Base-by-base conservation (phyloP, 2,113 vertebrate species). In the Miniopterus natalensis region DNA sequence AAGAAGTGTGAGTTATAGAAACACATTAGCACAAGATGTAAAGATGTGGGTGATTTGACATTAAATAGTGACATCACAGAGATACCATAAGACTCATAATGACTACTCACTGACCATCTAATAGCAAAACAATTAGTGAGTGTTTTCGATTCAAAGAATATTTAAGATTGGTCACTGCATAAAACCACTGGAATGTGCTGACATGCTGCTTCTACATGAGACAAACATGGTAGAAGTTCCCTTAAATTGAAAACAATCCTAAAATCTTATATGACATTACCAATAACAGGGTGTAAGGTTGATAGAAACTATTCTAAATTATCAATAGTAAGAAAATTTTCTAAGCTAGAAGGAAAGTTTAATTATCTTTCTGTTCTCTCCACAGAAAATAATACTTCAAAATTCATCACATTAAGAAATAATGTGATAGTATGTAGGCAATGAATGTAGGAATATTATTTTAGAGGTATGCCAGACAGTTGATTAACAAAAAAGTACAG, bases 161-260 rank as follows among this genome's bases (percentile, higher is more conserved):
- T 65, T 42, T 61, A 88, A 94, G 55, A 49, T 53, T 65, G 55
- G 66, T 57, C 25, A 84, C 25, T 63, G 25, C 17, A 25, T 51
- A 61, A 63, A 31, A 61, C 61, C 49, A 77, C 36, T 29, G 36
- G 27, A 45, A 77, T 66, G 49, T 55, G 61, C 21, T 85, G 36
- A 83, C 47, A 66, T 74, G 36, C 63, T 53, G 68, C 11, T 63
- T 88, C 27, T 51, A 51, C 71, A 13, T 36, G 57, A 88, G 81
- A 88, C 63, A 79, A 75, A 75, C 36, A 1, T 63, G 65, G 40
- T 42, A 31, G 25, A 87, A 53, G 7, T 80, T 63, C 36, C 25
- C 66, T 61, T 27, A 73, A 75, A 81, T 36, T 92, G 61, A 59
- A 53, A 89, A 88, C 8, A 75, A 53, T 63, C n/a, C n/a, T 93